Percentiles rank a stretch among this genome's conserved stretches.
phyloP scores from a whole-genome alignment of 2,797 vertebrate species.

The Lacerta agilis region DNA sequence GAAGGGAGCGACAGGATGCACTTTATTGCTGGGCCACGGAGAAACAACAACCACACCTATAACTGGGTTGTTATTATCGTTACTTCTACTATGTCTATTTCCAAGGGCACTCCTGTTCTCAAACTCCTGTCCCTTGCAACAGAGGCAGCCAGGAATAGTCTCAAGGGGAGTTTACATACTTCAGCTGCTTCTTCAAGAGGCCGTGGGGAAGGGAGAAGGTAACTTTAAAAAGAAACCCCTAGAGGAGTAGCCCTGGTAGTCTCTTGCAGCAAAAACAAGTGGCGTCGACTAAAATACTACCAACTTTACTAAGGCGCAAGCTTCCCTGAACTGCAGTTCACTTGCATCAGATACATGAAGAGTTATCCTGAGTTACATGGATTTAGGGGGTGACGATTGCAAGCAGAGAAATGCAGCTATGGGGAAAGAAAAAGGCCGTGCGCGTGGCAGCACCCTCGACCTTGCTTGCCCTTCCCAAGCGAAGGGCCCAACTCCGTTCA shows the following conservation, averaged over 20 bases:
- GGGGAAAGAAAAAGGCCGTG: background rate
- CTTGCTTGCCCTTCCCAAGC: background rate
- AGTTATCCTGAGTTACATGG: no score
- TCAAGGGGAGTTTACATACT: background rate
- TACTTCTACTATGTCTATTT: no score
- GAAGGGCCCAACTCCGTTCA: background rate
- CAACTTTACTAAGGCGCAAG: no score
- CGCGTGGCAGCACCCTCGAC: background rate
- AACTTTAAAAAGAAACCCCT: background rate
- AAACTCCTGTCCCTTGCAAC: no score
- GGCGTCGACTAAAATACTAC: no score
- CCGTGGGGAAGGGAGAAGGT: background rate
- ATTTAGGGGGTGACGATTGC: no score
- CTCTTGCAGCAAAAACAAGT: no score
- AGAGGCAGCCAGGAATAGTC: background rate
- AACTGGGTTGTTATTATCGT: no score
- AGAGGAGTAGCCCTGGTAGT: no score
- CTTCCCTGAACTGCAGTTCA: no score
- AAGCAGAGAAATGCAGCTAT: background rate
- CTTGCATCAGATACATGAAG: no score
- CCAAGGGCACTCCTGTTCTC: background rate
- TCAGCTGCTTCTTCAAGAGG: background rate
- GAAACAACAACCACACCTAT: background rate
- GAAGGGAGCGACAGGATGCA: background rate
- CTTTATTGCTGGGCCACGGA: background rate